These are phyloP conservation scores for Tauraco hartlaubi DNA, from an alignment of 2,797 vertebrate species.

Conservation along the genomic window DNA sequence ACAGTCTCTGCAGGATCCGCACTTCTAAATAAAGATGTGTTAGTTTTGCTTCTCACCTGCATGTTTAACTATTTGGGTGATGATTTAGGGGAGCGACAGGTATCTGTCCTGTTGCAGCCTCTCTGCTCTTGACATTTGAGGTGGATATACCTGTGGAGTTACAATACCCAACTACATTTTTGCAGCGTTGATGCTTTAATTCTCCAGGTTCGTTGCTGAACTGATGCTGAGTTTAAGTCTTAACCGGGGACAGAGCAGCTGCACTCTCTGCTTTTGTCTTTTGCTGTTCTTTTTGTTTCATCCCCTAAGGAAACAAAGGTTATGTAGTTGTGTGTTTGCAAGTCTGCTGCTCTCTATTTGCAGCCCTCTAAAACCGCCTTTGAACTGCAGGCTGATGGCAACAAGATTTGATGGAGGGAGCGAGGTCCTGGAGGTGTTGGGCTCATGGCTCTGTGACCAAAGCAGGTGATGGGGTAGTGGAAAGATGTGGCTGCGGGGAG, in stretches of 20 bases:
- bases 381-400: accelerated
- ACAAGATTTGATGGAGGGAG: not conserved
- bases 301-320: not conserved
- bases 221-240: not conserved
- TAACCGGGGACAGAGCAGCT: not conserved
- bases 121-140: not conserved
- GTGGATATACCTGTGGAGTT: not conserved
- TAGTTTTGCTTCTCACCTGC: not conserved
- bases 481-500: not conserved
- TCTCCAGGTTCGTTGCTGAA: not conserved
- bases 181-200: not conserved
- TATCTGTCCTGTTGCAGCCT: not conserved
- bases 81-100: too few relatives aligned
- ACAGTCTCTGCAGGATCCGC: accelerated
- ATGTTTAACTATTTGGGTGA: not conserved
- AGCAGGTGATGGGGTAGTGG: not conserved
- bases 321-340: not conserved
- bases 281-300: not conserved
- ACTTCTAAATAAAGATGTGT: accelerated
- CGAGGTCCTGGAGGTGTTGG: not conserved
- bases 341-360: not conserved
- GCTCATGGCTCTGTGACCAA: not conserved
- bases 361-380: not conserved
- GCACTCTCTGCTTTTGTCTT: not conserved
- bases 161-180: not conserved